These are phyloP conservation scores for Discoglossus pictus DNA, from an alignment of 2,797 vertebrate genomes.

Conservation along the genomic window DNA sequence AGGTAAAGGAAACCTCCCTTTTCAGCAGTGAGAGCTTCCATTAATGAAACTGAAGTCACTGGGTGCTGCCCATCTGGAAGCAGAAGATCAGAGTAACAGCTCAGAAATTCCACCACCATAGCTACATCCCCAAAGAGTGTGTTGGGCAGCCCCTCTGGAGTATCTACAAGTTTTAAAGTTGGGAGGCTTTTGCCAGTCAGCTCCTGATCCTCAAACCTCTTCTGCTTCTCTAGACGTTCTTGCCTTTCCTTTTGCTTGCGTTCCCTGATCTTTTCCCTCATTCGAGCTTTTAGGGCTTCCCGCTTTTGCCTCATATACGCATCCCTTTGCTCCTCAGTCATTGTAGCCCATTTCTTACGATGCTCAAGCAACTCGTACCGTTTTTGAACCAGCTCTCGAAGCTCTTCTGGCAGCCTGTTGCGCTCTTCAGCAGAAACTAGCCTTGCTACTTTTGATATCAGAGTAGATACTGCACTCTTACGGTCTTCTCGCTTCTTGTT, in stretches of 20 bases:
- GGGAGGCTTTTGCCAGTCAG: slow-evolving; percentile 81
- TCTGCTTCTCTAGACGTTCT: slow-evolving; percentile 84
- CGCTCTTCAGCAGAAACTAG: slow-evolving; percentile 85
- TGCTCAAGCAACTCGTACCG: slow-evolving; percentile 90
- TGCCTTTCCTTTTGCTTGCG: slow-evolving; percentile 87
- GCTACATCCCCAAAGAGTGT: slow-evolving; percentile 91
- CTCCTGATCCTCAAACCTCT: slow-evolving; percentile 91
- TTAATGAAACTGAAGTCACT: slow-evolving; percentile 84
- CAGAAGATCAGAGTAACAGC: slow-evolving; percentile 87
- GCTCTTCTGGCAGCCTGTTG: slow-evolving; percentile 86
- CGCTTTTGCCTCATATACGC: slow-evolving; percentile 86
- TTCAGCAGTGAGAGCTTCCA: slow-evolving; percentile 91
- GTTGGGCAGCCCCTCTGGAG: slow-evolving; percentile 93
- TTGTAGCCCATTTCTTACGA: slow-evolving; percentile 85
- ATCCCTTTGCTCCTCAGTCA: slow-evolving; percentile 89
- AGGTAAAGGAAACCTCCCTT: slow-evolving; percentile 91
- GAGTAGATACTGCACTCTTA: slow-evolving; percentile 84
- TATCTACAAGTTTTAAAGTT: slow-evolving; percentile 87
- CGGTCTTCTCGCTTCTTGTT: slow-evolving; percentile 92
- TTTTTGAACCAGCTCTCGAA: slow-evolving; percentile 84
- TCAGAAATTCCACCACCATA: slow-evolving; percentile 93
- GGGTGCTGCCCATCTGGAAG: slow-evolving; percentile 93
- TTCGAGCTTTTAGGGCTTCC: slow-evolving; percentile 83
- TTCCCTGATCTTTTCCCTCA: slow-evolving; percentile 90
- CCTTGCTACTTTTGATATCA: slow-evolving; percentile 89